Evolutionary conservation across 2,113 vertebrate species (phyloP), one percentile per base, ranked within the genome.

Genomic region (Furnarius figulus): DNA sequence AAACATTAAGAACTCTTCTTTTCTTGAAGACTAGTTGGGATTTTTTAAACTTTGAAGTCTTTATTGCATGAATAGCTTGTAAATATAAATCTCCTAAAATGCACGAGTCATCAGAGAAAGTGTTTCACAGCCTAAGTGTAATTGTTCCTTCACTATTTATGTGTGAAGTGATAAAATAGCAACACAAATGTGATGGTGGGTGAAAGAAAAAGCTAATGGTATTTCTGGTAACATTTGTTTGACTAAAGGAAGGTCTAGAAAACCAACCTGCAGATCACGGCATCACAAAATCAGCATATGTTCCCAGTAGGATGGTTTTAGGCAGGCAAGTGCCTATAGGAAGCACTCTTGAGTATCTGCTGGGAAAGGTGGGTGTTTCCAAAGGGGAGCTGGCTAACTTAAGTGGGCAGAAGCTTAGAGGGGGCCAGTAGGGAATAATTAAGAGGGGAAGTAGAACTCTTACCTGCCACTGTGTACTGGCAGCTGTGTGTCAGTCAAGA

Each of bases 151-250:
- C 3, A 5, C 55, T 84, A 65, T 88, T 89, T 85, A 58, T 77
- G 42, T 93, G 66, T 82, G 85, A 90, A 93, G 42, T 74, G 47
- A 40, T 88, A 84, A 94, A 89, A 71, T 8, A 96, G 90, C 65
- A 86, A 56, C 49, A 81, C 28, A 50, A 85, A 9, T 24, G 37
- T 35, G 73, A 65, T 63, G 33, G 44, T 35, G 62, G 33, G 24
- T 40, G 44, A 59, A 84, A 81, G 78, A 77, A 80, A 24, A 82
- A 95, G 52, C 52, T 52, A n/a, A 8, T 55, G 10, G 19, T 91
- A 52, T 91, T 91, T 92, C 47, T 89, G 31, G 30, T 78, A 92
- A 63, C 23, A 8, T 59, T 85, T 61, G 25, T 85, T 87, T 73
- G 59, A 70, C 40, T 80, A 30, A 67, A 88, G 63, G 67, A 80